Percentiles rank a stretch among this genome's conserved stretches.
Evolutionary conservation across 2,888 invertebrate genomes (phyloP).

Genomic region (Malthinus flaveolus): DNA sequence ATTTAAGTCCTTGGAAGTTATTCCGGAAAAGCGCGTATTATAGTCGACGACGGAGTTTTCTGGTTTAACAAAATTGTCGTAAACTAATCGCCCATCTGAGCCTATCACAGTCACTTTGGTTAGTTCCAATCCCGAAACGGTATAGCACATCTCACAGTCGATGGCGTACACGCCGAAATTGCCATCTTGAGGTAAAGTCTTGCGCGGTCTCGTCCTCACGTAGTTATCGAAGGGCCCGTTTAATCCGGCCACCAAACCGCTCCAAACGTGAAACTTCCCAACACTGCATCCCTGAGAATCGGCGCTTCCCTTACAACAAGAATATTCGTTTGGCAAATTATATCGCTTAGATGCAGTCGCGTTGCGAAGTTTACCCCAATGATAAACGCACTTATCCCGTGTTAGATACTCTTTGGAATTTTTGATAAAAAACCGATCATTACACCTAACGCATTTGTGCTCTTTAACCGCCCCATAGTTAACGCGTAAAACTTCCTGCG

Average conservation of each 20-base stretch:
- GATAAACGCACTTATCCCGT: slow-evolving; percentile 79
- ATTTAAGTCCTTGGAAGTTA: slow-evolving; percentile 68
- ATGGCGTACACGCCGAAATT: slow-evolving; percentile 72
- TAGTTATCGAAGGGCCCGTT: slow-evolving; percentile 76
- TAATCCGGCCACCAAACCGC: slow-evolving; percentile 67
- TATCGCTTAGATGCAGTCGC: slow-evolving; percentile 34
- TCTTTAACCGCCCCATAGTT: slow-evolving; percentile 1
- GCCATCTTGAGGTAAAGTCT: slow-evolving; percentile 53
- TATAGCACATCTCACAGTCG: slow-evolving; percentile 98
- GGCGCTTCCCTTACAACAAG: slow-evolving; percentile 65
- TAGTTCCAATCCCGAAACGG: slow-evolving; percentile 82
- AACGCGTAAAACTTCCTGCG: no score
- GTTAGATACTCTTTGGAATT: slow-evolving; percentile 72
- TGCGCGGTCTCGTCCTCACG: slow-evolving; percentile 59
- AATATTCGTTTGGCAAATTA: slow-evolving; percentile 52
- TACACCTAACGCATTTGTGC: slow-evolving; percentile 69
- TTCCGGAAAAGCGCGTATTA: slow-evolving; percentile 95
- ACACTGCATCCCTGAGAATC: slow-evolving; percentile 66
- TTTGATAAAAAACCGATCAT: slow-evolving; percentile 70
- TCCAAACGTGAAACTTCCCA: slow-evolving; percentile 76
- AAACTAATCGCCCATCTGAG: slow-evolving; percentile 73
- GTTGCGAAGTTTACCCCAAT: slow-evolving; percentile 78
- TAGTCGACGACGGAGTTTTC: slow-evolving; percentile 84
- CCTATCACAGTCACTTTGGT: slow-evolving; percentile 85
- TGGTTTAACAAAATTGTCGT: slow-evolving; percentile 85